Conservation (phyloP, 2,888 invertebrate genomes). For the Agrotis clavis region DNA sequence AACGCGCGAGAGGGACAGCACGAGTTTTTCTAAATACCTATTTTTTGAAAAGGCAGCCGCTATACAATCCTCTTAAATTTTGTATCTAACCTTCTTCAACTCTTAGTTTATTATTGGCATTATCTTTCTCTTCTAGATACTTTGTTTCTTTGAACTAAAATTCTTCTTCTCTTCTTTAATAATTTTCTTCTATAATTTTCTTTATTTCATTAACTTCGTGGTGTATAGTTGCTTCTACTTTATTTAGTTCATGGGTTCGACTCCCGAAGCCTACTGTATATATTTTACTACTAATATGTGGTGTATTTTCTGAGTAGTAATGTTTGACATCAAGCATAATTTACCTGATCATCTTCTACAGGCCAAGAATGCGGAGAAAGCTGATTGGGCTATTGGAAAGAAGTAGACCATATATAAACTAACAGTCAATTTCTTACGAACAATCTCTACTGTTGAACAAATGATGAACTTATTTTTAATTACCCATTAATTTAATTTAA, state of each 20-base stretch:
- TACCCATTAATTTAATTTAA: slow-evolving; percentile 78
- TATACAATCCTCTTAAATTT: no score
- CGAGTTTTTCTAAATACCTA: no score
- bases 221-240: slow-evolving; percentile 30
- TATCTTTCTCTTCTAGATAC: slow-evolving; percentile 33
- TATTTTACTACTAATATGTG: slow-evolving; percentile 16
- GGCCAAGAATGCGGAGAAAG: slow-evolving; percentile 95
- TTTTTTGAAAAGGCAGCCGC: no score
- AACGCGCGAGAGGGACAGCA: no score
- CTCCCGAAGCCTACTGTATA: slow-evolving; percentile 26
- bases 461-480: slow-evolving; percentile 79
- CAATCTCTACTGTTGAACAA: slow-evolving; percentile 72
- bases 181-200: slow-evolving; percentile 27
- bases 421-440: slow-evolving; percentile 68
- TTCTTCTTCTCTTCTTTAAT: slow-evolving; percentile 31
- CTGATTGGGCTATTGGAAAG: slow-evolving; percentile 93
- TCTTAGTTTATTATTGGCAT: slow-evolving; percentile 37
- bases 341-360: slow-evolving; percentile 89
- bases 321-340: slow-evolving; percentile 61
- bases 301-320: slow-evolving; percentile 21
- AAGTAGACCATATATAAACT: slow-evolving; percentile 84
- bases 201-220: slow-evolving; percentile 28
- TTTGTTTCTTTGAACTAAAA: slow-evolving; percentile 37
- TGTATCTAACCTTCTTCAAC: slow-evolving; percentile 26
- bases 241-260: slow-evolving; percentile 51